Evolutionary conservation across 2,888 invertebrate genomes (phyloP).

Genomic region (Stomorhina lunata): DNA sequence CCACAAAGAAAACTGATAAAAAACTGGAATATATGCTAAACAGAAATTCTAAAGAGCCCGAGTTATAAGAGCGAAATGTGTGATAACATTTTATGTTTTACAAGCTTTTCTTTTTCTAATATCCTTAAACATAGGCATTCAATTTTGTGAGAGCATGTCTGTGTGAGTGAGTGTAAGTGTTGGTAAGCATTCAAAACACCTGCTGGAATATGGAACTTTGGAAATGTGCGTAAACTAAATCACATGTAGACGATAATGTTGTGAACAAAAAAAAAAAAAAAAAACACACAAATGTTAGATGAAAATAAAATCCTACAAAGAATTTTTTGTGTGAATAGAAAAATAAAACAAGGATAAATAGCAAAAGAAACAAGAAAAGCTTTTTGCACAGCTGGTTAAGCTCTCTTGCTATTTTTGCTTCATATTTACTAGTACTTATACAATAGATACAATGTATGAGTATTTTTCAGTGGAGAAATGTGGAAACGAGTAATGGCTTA

Average conservation of each 20-base stretch:
- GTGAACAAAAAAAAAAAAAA: constrained; percentile 35
- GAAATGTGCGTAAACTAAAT: constrained; percentile 62
- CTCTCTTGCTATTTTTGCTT: constrained; percentile 43
- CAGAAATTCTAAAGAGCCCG: background rate
- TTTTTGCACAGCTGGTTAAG: constrained; percentile 56
- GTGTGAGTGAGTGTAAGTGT: background rate
- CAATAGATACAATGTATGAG: background rate
- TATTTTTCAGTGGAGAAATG: background rate
- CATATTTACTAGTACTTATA: too few relatives aligned
- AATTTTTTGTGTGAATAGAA: too few relatives aligned
- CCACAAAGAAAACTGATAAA: background rate
- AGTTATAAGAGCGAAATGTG: background rate
- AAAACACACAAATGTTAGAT: constrained; percentile 7
- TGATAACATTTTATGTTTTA: background rate
- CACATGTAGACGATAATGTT: constrained; percentile 54
- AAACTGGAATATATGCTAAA: background rate
- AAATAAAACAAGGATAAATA: background rate
- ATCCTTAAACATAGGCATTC: too few relatives aligned
- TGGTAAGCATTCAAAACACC: constrained; percentile 63
- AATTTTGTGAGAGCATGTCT: background rate
- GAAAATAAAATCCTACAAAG: background rate
- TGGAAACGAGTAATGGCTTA: background rate
- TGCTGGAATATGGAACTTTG: constrained; percentile 70
- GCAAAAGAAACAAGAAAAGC: constrained; percentile 37
- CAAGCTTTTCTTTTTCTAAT: background rate